Conservation (phyloP, 2,113 vertebrate genomes). For the Sminthopsis crassicaudata region DNA sequence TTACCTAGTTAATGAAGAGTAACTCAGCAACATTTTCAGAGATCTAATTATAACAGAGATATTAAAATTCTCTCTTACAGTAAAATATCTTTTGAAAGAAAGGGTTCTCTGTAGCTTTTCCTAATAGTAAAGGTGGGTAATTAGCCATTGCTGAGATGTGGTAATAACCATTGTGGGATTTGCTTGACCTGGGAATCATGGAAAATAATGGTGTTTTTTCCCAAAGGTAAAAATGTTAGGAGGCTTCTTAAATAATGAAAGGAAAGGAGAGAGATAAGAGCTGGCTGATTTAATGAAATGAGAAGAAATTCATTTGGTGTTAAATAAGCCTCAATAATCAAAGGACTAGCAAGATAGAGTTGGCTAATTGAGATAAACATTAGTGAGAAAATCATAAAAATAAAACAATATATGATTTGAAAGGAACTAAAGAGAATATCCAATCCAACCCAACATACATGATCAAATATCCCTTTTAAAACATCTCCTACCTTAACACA, state of each 20-base stretch:
- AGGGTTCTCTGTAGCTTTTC: neutral
- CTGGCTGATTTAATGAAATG: neutral
- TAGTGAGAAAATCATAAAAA: neutral
- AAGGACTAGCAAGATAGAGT: neutral
- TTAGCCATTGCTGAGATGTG: neutral
- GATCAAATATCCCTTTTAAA: neutral
- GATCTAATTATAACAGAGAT: neutral
- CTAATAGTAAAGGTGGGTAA: neutral
- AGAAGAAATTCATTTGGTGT: neutral
- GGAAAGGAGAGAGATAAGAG: neutral
- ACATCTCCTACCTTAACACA: too few relatives aligned
- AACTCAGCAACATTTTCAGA: neutral
- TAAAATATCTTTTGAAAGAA: neutral
- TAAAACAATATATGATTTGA: neutral
- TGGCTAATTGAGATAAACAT: neutral
- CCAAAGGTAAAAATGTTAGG: neutral
- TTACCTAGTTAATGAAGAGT: neutral
- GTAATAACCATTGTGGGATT: neutral
- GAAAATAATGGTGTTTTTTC: neutral
- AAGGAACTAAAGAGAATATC: neutral
- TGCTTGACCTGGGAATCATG: neutral
- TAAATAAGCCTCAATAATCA: neutral
- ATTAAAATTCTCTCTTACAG: neutral
- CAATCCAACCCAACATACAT: neutral
- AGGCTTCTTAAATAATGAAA: neutral